A percentile compares a stretch with the other conserved stretches of the same genome.
These are phyloP conservation scores for Empis stercorea DNA, from an alignment of 2,888 invertebrate species.

Conservation along the genomic window DNA sequence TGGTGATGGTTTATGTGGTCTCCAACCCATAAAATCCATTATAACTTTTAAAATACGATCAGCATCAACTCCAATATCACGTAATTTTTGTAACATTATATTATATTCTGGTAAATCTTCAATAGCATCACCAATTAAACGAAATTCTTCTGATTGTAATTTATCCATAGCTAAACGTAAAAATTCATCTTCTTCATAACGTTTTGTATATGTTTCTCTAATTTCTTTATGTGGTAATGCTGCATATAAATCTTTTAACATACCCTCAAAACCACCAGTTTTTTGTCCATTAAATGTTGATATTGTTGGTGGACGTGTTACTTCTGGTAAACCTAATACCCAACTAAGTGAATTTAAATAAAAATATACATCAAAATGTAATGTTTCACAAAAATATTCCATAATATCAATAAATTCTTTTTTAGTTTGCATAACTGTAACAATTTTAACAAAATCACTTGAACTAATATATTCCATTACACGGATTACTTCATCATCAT, in stretches of 20 bases:
- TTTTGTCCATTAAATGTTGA: background rate
- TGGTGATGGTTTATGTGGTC: background rate
- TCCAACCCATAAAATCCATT: slow-evolving; percentile 11
- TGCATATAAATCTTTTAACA: slow-evolving; percentile 8
- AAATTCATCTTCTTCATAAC: slow-evolving; percentile 8
- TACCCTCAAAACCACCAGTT: slow-evolving; percentile 6
- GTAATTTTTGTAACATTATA: slow-evolving; percentile 4
- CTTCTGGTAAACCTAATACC: slow-evolving; percentile 8
- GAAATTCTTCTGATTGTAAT: slow-evolving; percentile 11
- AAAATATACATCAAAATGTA: slow-evolving; percentile 10
- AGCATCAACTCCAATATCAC: slow-evolving; percentile 6
- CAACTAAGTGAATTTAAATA: slow-evolving; percentile 11
- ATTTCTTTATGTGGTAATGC: slow-evolving; percentile 8
- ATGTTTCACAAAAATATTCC: slow-evolving; percentile 10
- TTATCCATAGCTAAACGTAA: slow-evolving; percentile 9
- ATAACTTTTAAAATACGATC: slow-evolving; percentile 7
- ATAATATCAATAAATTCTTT: slow-evolving; percentile 8
- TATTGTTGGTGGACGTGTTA: slow-evolving; percentile 7
- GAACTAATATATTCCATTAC: slow-evolving; percentile 8
- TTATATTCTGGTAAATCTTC: slow-evolving; percentile 10
- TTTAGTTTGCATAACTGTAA: slow-evolving; percentile 10
- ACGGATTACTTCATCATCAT: slow-evolving; percentile 7
- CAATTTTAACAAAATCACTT: slow-evolving; percentile 6
- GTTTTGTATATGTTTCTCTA: slow-evolving; percentile 1
- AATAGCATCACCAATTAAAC: slow-evolving; percentile 11